Evolutionary conservation across 2,113 vertebrate species (phyloP).

Genomic region (Sporophila hypoxantha): DNA sequence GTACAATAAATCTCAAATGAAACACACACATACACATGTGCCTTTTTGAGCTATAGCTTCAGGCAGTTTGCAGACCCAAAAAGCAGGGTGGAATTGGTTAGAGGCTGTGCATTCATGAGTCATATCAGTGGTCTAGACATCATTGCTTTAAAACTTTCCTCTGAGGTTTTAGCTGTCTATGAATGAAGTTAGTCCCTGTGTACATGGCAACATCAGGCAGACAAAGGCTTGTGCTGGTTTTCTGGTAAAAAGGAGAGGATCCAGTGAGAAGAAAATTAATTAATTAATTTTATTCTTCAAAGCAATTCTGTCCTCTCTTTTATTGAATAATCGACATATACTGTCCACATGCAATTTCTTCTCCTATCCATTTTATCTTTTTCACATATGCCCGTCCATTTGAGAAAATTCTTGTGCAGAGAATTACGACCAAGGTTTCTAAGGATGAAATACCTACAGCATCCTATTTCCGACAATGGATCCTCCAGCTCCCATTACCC

Average conservation of each 20-base stretch:
- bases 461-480: neutral
- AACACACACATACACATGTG: neutral
- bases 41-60: neutral
- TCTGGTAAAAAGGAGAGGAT: neutral
- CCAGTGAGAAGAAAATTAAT: neutral
- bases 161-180: conserved; percentile 12
- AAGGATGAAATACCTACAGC: neutral
- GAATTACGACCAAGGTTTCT: neutral
- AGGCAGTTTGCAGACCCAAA: conserved; percentile 4
- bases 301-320: neutral
- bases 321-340: neutral
- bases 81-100: conserved; percentile 12
- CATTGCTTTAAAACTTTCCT: conserved; percentile 2
- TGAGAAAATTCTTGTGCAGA: neutral
- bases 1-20: neutral
- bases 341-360: neutral
- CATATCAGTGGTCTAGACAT: conserved; percentile 43
- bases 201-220: neutral
- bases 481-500: neutral
- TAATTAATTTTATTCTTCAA: neutral
- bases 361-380: neutral
- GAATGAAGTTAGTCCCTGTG: neutral
- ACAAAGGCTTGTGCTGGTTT: neutral
- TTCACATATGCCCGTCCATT: neutral
- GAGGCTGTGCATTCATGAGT: conserved; percentile 10